Evolutionary conservation across 2,797 vertebrate genomes (phyloP).

Genomic region (Peromyscus attwateri): DNA sequence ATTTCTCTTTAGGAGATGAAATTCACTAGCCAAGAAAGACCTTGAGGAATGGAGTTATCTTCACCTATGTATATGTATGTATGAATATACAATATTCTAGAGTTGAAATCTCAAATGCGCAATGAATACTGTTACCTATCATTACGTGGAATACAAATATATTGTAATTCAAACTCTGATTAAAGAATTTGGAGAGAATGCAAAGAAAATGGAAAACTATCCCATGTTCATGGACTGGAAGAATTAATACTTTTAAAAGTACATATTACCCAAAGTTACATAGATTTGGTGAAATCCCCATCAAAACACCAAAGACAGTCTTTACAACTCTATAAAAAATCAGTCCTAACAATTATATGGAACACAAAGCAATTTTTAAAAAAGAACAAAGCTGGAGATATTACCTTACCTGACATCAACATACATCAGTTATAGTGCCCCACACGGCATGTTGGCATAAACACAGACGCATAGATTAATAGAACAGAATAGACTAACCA

Average conservation of each 20-base stretch:
- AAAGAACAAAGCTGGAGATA: background rate
- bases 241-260: background rate
- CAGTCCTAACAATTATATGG: background rate
- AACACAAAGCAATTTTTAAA: background rate
- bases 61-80: background rate
- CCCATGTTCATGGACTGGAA: background rate
- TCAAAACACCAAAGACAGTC: background rate
- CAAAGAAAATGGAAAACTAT: background rate
- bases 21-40: background rate
- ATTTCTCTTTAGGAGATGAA: background rate
- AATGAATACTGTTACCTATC: background rate
- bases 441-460: background rate
- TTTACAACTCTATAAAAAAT: background rate
- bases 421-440: background rate
- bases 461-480: background rate
- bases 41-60: background rate
- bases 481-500: background rate
- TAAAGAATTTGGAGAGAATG: background rate
- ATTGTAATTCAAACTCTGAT: background rate
- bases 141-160: background rate
- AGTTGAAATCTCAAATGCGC: constrained; percentile 7
- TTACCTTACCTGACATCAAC: background rate
- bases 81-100: background rate
- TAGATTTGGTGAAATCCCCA: background rate
- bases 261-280: no score